Evolutionary conservation across 2,888 invertebrate species (phyloP), one percentile per base, ranked within the genome.

Genomic region (Tenthredo livida): DNA sequence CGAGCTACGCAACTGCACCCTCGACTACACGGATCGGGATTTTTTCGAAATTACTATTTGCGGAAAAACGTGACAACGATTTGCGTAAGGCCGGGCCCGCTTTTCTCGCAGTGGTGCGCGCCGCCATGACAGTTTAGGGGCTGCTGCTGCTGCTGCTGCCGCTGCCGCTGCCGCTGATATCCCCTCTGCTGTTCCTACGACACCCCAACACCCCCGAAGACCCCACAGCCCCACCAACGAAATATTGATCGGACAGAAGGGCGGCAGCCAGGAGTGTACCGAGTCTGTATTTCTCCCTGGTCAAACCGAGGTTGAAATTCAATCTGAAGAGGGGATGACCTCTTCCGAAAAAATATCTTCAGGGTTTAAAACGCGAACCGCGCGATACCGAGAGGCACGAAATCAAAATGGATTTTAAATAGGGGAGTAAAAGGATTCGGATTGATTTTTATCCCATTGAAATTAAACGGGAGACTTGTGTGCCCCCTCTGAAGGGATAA

Each of bases 241-340:
- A 91, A 92, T 93, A 93, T 93, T 93, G 93, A 93, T 93, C 93
- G 92, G 90, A 90, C 92, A 91, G 92, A 93, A 93, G 92, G 93
- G 93, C 92, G 92, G 93, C 91, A 90, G 90, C 91, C 93, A 93
- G 91, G 90, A 87, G 85, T 91, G 93, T 92, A 90, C 87, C 88
- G 86, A 86, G 86, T 61, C 25, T 33, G 61, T 54, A 33, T 33
- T 10, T 33, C n/a, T 47, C 50, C 77, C 77, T 43, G 73, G 73
- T 73, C 43, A 43, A 43, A 4, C 15, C 50, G 29, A n/a, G 77
- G 47, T 50, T 77, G 15, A 54, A 77, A 77, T 77, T 54, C 17
- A 33, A 29, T 54, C 15, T 7, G 25, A 77, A 77, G 21, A 54
- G 77, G 54, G 54, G 77, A 54, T 77, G 77, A 54, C 17, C 25